Percentiles rank a stretch among this genome's conserved stretches.
Conservation (phyloP, 2,113 vertebrate genomes). For the Chinchilla lanigera region DNA sequence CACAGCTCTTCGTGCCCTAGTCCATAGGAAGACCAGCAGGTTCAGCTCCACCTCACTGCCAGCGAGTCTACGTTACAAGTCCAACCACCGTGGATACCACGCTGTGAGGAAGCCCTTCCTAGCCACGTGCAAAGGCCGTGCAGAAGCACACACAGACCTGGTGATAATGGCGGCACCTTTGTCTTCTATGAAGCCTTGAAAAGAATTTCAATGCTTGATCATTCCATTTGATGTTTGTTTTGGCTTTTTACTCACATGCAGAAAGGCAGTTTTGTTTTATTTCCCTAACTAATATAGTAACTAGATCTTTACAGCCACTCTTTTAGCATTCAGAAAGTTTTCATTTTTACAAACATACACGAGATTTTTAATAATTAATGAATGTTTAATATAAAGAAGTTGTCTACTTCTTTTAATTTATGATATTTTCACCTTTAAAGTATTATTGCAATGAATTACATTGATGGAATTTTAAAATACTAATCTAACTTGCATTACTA, state of each 20-base stretch:
- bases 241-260: neutral
- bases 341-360: conserved; percentile 16
- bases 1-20: neutral
- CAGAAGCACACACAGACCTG: neutral
- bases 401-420: conserved; percentile 26
- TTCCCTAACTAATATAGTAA: neutral
- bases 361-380: conserved; percentile 29
- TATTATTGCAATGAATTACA: neutral
- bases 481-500: neutral
- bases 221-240: conserved; percentile 19
- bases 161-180: neutral
- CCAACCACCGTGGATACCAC: neutral
- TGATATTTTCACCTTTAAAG: conserved; percentile 28
- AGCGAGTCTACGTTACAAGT: neutral
- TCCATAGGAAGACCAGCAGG: neutral
- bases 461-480: conserved; percentile 8
- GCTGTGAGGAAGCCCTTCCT: neutral
- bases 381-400: conserved; percentile 41
- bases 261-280: neutral
- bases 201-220: neutral
- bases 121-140: neutral
- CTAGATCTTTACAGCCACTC: conserved; percentile 20
- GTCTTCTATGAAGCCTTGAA: neutral
- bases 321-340: conserved; percentile 45
- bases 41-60: neutral